phyloP scores from a whole-genome alignment of 1,140 invertebrate genomes.

The Rhagoletis pomonella region DNA sequence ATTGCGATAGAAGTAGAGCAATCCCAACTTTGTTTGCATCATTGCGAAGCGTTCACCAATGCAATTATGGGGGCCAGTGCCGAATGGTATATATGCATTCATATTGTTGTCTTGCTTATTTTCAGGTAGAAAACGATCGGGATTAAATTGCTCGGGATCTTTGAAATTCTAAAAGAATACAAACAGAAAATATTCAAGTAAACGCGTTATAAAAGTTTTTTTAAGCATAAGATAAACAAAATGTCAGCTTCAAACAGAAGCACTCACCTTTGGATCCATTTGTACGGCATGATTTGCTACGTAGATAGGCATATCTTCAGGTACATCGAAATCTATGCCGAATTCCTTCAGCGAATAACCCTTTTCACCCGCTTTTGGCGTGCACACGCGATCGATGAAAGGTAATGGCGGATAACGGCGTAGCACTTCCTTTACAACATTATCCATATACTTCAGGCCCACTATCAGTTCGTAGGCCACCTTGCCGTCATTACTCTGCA shows the following conservation, averaged over 20 bases:
- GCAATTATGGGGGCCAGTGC: constrained; percentile 84
- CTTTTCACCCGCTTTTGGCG: constrained; percentile 56
- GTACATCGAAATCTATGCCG: constrained; percentile 59
- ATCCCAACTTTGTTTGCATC: constrained; percentile 65
- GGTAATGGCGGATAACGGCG: constrained; percentile 66
- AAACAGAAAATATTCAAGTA: constrained; percentile 74
- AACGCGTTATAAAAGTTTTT: constrained; percentile 71
- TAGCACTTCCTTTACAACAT: constrained; percentile 75
- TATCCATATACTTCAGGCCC: constrained; percentile 79
- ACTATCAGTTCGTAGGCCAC: constrained; percentile 80
- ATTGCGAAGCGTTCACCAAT: constrained; percentile 78
- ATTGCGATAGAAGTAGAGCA: constrained; percentile 65
- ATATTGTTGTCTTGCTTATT: constrained; percentile 77
- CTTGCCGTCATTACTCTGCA: constrained; percentile 74
- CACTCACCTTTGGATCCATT: constrained; percentile 61
- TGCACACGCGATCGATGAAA: constrained; percentile 65
- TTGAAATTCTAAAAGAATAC: constrained; percentile 79
- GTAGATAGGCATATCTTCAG: constrained; percentile 64
- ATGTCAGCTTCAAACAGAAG: background rate
- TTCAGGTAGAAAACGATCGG: constrained; percentile 79
- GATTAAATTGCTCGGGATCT: constrained; percentile 80
- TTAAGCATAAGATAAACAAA: constrained; percentile 62
- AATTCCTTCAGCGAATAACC: constrained; percentile 63
- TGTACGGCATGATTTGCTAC: constrained; percentile 65
- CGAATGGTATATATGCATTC: constrained; percentile 78